phyloP scores from a whole-genome alignment of 2,888 invertebrate genomes.

The Xanthia icteritia region DNA sequence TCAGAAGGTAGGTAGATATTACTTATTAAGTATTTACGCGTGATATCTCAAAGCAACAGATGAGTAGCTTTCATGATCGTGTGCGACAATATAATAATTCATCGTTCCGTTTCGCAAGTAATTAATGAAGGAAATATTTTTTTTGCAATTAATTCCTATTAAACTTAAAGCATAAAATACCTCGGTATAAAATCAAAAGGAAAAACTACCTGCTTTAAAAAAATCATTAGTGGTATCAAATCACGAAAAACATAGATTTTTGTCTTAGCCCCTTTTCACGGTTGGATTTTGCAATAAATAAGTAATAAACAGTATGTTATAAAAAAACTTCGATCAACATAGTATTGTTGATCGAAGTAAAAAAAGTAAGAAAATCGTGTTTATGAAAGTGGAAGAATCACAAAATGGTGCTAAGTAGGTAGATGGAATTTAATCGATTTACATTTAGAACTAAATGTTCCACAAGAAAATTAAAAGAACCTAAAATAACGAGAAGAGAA shows the following conservation, averaged over 20 bases:
- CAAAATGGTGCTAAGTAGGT: slow-evolving; percentile 32
- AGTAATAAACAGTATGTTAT: background rate
- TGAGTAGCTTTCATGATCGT: background rate
- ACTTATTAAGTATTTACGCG: background rate
- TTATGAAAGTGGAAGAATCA: background rate
- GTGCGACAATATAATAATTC: slow-evolving; percentile 2
- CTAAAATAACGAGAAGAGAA: background rate
- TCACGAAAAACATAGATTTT: slow-evolving; percentile 17
- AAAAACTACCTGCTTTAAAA: background rate
- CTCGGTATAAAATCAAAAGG: background rate
- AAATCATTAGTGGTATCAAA: background rate
- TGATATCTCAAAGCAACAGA: slow-evolving; percentile 30
- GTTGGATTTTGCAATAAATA: background rate
- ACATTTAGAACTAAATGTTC: background rate
- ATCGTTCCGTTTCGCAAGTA: background rate
- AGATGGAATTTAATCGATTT: slow-evolving; percentile 5
- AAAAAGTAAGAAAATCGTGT: background rate
- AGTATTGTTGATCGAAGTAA: no score
- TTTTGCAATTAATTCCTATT: background rate
- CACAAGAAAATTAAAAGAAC: background rate
- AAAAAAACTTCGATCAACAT: background rate
- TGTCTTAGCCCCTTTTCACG: slow-evolving; percentile 5
- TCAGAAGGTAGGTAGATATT: slow-evolving; percentile 2
- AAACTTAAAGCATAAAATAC: background rate
- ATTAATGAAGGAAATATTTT: background rate